Evolutionary conservation across 2,888 invertebrate genomes (phyloP), one percentile per base, ranked within the genome.

Genomic region (Protonemura montana): DNA sequence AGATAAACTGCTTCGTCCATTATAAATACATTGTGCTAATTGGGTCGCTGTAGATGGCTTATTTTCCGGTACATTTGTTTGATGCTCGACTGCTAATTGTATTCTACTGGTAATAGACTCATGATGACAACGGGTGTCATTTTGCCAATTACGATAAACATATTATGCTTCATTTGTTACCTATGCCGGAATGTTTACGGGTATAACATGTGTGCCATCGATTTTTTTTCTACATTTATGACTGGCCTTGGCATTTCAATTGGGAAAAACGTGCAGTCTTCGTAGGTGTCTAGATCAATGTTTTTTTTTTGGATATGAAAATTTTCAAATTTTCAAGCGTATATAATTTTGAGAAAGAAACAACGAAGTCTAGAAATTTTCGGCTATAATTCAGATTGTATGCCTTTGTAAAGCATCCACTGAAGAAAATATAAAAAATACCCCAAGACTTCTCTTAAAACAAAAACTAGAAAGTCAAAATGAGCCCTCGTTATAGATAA

Each of bases 401-500:
- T 21, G 30, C 35, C 35, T 35, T 35, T 59, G 13, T 59, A 21
- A 59, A 59, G 59, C 21, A 13, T 59, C 1, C 21, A 21, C 59
- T 21, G 13, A 59, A 59, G 1, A 59, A 3, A 59, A 10, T 30
- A 81, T 81, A 81, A 28, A 81, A 29, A 25, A 78, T 5, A 78
- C 5, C 28, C 27, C 7, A 0, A 27, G 81, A 30, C 81, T 28
- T 81, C 13, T 29, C 25, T 78, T 13, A 78, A 78, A 78, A 26
- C 29, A 78, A 59, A 21, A 78, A 27, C 13, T 78, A 35, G n/a
- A 16, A 82, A 82, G 82, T 82, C 41, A 41, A 26, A 41, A 26
- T 41, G 16, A 78, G 78, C 26, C 28, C 78, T 78, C 78, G 78
- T 78, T 78, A 78, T 10, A 78, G 59, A 59, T 59, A 59, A 27